Evolutionary conservation across 2,888 invertebrate species (phyloP), one percentile per base, ranked within the genome.

Genomic region (Agrochola macilenta): DNA sequence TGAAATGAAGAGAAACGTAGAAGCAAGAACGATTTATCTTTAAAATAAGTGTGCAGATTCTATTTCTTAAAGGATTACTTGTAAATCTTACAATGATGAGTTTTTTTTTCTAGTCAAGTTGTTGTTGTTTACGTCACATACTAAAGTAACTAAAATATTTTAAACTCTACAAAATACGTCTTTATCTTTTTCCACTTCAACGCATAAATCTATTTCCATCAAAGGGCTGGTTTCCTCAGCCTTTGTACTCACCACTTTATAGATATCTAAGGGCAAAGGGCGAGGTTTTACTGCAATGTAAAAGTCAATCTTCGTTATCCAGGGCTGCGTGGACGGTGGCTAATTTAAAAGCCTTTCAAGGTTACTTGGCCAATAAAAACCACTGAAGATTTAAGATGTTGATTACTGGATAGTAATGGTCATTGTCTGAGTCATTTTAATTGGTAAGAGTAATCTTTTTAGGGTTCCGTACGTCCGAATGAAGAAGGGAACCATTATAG

Each of bases 241-340:
- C 69, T 84, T 81, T 85, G 85, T 84, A 80, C 76, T 69, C 58
- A 49, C 75, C 68, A 74, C 76, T 81, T 88, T 87, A 88, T 82
- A 74, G 82, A 83, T 80, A 86, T 79, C 66, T 79, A 77, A 82
- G 81, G 74, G 60, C 74, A 69, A 83, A 88, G 84, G 85, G 85
- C 87, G 63, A 26, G 69, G 82, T 90, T 92, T 92, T 91, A 92
- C 84, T 89, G 87, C 90, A 89, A 77, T 89, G 87, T 92, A 91
- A 93, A 93, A 91, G 92, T 90, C 94, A 93, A 90, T 94, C 93
- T 92, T 92, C 91, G 93, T 94, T 94, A 89, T 86, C 72, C 39
- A 87, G 83, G 87, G 88, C 85, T 79, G 86, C 79, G 87, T 74
- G 79, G 79, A 82, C 70, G 49, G 84, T 64, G 76, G 88, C 88